Base-by-base conservation (phyloP, 1,140 invertebrate species). In the Harpegnathos saltator region DNA sequence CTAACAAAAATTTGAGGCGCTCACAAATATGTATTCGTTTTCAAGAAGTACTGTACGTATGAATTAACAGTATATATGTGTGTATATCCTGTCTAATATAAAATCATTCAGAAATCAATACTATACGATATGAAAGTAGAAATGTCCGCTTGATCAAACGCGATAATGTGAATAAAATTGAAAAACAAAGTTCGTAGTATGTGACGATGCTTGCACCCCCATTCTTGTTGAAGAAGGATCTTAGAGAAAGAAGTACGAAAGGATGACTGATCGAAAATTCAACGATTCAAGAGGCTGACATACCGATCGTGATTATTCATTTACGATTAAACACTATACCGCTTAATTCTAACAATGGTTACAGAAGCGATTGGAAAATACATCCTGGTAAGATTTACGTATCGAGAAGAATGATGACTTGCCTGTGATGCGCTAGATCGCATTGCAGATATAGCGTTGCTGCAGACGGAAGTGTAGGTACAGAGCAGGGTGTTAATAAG, bases 381-480 rank as follows among this genome's bases (percentile, higher is more conserved):
- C 56, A n/a, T 29, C 26, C 61, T 33, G 29, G 29, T 33, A 33
- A 33, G 22, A 9, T 50, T 12, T 15, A 24, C 56, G 56, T 33
- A 72, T n/a, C 11, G 38, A 52, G 22, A 29, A 63, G 38, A 44
- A 44, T 58, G 29, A 17, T 33, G 22, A 61, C 22, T 24, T 50
- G 82, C 83, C 81, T 75, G 89, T 88, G 90, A 82, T 26, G 90
- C 89, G 12, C 89, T 86, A 17, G 94, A 92, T 5, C 3, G 94
- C 94, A 0, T 95, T 90, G 11, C 95, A 95, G 24, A 95, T 87
- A 87, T 96, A 95, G 1, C 93, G 26, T 96, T 95, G 0, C 94
- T 94, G 88, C 97, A 97, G 33, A 97, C 84, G 9, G 96, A 95
- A 0, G 97, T 97, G 22, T 96, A 95, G 0, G 94, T 94, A 85